Base-by-base conservation (phyloP, 2,888 invertebrate genomes). In the Punctoribates punctum region DNA sequence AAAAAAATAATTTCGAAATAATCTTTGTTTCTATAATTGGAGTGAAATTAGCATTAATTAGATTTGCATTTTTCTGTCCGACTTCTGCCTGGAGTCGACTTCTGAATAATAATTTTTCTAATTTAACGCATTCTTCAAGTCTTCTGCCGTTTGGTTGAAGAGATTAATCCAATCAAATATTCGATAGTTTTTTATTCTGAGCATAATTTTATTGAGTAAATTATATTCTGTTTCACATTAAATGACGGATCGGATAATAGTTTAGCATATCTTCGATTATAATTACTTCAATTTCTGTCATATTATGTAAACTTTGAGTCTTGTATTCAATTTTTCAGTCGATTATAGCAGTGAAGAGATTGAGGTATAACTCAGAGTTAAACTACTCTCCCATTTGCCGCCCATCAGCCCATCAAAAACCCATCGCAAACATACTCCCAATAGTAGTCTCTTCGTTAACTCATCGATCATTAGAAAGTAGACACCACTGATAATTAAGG, bases 381-480 rank as follows among this genome's bases (percentile, higher is more conserved):
- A 13, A 54, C 42, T 54, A 54, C 54, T 54, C 54, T 54, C 15
- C 54, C 54, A n/a, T 54, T 54, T 17, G 54, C 23, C 60, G 60
- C n/a, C n/a, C n/a, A n/a, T n/a, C n/a, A n/a, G n/a, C n/a, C n/a
- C n/a, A n/a, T n/a, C n/a, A n/a, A n/a, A n/a, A n/a, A n/a, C 60
- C 60, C 60, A 60, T 60, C 20, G 60, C 60, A 60, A 25, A 25
- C 60, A 60, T 15, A 25, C 60, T 60, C 60, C 60, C 60, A 60
- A 60, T 60, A 25, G 60, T 60, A 60, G 60, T 25, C 60, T 25
- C 60, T 25, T 5, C 6, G 25, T 60, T 20, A 60, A 5, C 25
- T 25, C 60, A 60, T 60, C 60, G 60, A 60, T 60, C 60, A 60
- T 60, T 60, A 60, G 25, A 60, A 60, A 60, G 60, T 60, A 60